Percentiles rank a stretch among this genome's conserved stretches.
phyloP scores from a whole-genome alignment of 1,140 invertebrate species.

The Cryptotermes secundus region DNA sequence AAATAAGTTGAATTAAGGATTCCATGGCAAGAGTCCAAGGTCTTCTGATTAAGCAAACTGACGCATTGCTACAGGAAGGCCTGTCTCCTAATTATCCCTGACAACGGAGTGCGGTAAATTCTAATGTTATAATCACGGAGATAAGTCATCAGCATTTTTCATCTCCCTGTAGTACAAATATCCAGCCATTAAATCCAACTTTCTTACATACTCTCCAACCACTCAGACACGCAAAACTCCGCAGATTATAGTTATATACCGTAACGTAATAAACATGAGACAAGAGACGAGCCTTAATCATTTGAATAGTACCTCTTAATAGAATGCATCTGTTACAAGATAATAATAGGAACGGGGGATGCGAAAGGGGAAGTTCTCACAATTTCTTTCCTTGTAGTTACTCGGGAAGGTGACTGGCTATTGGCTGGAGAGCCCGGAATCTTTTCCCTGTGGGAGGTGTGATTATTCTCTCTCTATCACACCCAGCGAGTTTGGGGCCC shows the following conservation, averaged over 20 bases:
- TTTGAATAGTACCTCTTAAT: no score
- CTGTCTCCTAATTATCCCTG: not conserved
- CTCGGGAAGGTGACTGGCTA: no score
- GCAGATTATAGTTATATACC: not conserved
- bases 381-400: no score
- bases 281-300: no score
- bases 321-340: no score
- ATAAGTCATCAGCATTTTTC: not conserved
- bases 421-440: no score
- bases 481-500: no score
- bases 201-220: not conserved
- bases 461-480: no score
- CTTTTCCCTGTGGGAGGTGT: no score
- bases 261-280: not conserved
- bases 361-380: no score
- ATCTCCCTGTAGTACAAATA: not conserved
- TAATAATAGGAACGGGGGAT: no score
- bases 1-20: no score
- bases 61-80: not conserved
- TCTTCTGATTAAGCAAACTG: not conserved
- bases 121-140: not conserved
- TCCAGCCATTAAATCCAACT: not conserved
- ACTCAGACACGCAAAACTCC: not conserved
- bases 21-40: not conserved
- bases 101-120: not conserved